Percentiles rank a stretch among this genome's conserved stretches.
phyloP scores from a whole-genome alignment of 2,797 vertebrate species.

The Microctenopoma steveboyesi region DNA sequence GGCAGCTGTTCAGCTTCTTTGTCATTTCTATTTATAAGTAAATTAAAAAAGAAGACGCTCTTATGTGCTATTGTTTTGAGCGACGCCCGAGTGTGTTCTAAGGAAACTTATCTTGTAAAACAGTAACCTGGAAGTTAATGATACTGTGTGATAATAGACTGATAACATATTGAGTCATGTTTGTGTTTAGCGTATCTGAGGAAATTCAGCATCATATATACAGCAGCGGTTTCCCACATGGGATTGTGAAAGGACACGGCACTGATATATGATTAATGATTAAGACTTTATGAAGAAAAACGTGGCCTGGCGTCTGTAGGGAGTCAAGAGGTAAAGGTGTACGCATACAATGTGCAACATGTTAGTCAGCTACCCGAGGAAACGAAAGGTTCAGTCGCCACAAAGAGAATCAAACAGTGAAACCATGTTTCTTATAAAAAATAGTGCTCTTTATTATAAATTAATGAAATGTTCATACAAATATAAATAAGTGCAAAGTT shows the following conservation, averaged over 20 bases:
- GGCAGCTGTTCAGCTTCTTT: constrained; percentile 7
- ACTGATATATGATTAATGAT: background rate
- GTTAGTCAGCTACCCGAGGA: constrained; percentile 3
- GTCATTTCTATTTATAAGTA: too few species aligned
- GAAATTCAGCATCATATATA: background rate
- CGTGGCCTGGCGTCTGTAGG: constrained; percentile 19
- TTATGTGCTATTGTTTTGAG: background rate
- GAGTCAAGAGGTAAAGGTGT: background rate
- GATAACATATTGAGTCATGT: background rate
- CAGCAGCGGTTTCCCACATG: constrained; percentile 22
- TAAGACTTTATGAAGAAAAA: constrained; percentile 10
- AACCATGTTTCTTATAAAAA: constrained; percentile 84
- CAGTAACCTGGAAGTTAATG: background rate
- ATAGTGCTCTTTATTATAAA: constrained; percentile 99
- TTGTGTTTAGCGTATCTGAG: background rate
- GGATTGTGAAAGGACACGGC: background rate
- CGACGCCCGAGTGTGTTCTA: background rate
- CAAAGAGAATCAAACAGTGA: constrained; percentile 48
- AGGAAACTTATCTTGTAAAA: constrained; percentile 13
- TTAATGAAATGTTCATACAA: constrained; percentile 91
- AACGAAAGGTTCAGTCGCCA: constrained; percentile 7
- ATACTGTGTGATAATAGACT: background rate
- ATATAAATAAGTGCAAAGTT: constrained; percentile 99
- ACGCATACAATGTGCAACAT: background rate
- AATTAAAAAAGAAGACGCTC: background rate